Base-by-base conservation (phyloP, 2,797 vertebrate species). In the Anniella stebbinsi region DNA sequence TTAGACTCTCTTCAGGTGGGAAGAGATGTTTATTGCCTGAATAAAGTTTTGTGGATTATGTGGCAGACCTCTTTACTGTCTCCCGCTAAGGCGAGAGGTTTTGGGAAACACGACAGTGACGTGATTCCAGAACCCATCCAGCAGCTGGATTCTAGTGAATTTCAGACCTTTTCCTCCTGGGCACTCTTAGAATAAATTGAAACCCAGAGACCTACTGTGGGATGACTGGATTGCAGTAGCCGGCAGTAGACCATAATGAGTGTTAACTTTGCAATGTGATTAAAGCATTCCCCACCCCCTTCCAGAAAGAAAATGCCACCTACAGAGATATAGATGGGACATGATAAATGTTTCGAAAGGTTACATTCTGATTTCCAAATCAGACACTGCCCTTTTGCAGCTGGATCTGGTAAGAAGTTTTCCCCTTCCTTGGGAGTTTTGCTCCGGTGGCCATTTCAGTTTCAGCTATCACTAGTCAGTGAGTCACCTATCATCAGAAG, bases 401-500 rank as follows among this genome's bases (percentile, higher is more conserved):
- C 92, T 30, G 12, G 10, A 1, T 36, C 15, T 73, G 12, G 33
- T 15, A 73, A 73, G n/a, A 63, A 63, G 60, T 18, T 63, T 36
- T 90, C 73, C 25, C 89, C 63, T 51, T 10, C 51, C 51, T 10
- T 15, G 36, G 23, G 8, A 23, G 6, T 18, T 87, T 90, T 87
- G 67, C 51, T 51, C 51, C 9, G 33, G 86, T 86, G 82, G 89
- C 75, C 85, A 73, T 87, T 93, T 88, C 87, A 76, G 93, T 87
- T 93, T 88, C 87, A 76, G 93, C 93, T 91, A 85, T 73, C 83
- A 69, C 89, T 73, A 87, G 90, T 57, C 90, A 92, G 89, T 91
- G 93, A 94, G 80, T 12, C 0, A 67, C 89, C 93, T 38, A 73
- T 80, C 88, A 94, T 94, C 95, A 78, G 91, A 94, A 95, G 94